Base-by-base conservation (phyloP, 2,113 vertebrate genomes). In the Pseudopodoces humilis region DNA sequence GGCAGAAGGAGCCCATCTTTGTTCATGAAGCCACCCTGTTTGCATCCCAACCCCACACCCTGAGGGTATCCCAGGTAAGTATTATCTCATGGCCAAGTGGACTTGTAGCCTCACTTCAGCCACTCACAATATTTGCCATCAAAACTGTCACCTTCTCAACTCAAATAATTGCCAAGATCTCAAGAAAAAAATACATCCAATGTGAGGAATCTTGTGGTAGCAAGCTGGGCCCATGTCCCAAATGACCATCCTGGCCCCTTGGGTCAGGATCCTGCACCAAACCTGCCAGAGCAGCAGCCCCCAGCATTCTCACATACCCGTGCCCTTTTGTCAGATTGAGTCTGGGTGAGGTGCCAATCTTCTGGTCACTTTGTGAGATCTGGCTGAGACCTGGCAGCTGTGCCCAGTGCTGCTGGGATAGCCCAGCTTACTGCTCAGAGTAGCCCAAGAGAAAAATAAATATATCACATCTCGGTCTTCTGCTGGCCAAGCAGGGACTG, bases 261-360 rank as follows among this genome's bases (percentile, higher is more conserved):
- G 10, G 28, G 15, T 50, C 24, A 59, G 56, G 41, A 39, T 27
- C 18, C 46, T 74, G 39, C 17, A 65, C 16, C 47, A 85, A 85
- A 79, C 14, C 47, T 35, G 14, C 35, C 78, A 2, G 4, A 60
- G 41, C 44, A 75, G 64, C 60, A 90, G 62, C 47, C 52, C 46
- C 27, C 27, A 88, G 39, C 18, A 35, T 28, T 33, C 39, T 25
- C 10, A 12, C 10, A 65, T 43, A 44, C 19, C 28, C 6, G 1
- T 0, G 0, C 5, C 12, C 14, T 25, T 90, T 75, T 27, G 27
- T 46, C 71, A 71, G 44, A 64, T 25, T 1, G 1, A 62, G 27
- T 83, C 44, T 39, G n/a, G 44, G 11, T 75, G n/a, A 59, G 30
- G 59, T 35, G 35, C 24, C 44, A 87, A 68, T 31, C 30, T 80